Conservation (phyloP, 2,797 vertebrate species). For the Fistularia commersonii region DNA sequence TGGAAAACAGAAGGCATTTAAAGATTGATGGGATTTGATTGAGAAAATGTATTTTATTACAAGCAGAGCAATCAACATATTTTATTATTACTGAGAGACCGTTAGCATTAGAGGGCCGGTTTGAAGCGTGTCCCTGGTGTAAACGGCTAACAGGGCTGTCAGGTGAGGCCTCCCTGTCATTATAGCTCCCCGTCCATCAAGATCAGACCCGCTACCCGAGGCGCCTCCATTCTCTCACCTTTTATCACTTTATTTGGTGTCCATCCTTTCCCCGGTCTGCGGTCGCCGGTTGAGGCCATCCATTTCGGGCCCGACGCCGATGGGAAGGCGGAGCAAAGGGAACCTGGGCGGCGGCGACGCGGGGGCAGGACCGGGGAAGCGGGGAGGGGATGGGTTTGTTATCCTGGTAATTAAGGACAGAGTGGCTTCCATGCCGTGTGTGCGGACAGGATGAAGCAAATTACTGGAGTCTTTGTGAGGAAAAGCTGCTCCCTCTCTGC, state of each 20-base stretch:
- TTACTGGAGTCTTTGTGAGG: slow-evolving; percentile 85
- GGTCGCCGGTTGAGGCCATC: slow-evolving; percentile 54
- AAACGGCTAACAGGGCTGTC: slow-evolving; percentile 57
- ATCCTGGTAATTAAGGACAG: slow-evolving; percentile 88
- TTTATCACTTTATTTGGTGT: slow-evolving; percentile 68
- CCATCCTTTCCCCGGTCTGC: slow-evolving; percentile 60
- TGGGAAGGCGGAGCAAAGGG: slow-evolving; percentile 48
- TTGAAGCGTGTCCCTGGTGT: slow-evolving; percentile 30
- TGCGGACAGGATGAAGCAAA: slow-evolving; percentile 85
- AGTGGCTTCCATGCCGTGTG: slow-evolving; percentile 80
- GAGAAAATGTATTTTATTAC: neutral
- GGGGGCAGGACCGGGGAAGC: slow-evolving; percentile 60
- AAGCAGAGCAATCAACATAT: slow-evolving; percentile 18
- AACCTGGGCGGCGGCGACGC: slow-evolving; percentile 22
- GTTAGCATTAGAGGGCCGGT: slow-evolving; percentile 22
- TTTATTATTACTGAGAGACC: slow-evolving; percentile 27
- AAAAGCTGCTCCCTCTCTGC: slow-evolving; percentile 83
- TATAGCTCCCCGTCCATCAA: slow-evolving; percentile 64
- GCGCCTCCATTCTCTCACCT: slow-evolving; percentile 58
- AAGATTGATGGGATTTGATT: too few species aligned
- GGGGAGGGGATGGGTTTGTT: slow-evolving; percentile 80
- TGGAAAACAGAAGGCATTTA: neutral
- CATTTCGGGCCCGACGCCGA: slow-evolving; percentile 59
- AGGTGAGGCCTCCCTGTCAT: slow-evolving; percentile 66
- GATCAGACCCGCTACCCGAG: slow-evolving; percentile 59